Base-by-base conservation (phyloP, 2,888 invertebrate species). In the Cataglyphis rosenhaueri region DNA sequence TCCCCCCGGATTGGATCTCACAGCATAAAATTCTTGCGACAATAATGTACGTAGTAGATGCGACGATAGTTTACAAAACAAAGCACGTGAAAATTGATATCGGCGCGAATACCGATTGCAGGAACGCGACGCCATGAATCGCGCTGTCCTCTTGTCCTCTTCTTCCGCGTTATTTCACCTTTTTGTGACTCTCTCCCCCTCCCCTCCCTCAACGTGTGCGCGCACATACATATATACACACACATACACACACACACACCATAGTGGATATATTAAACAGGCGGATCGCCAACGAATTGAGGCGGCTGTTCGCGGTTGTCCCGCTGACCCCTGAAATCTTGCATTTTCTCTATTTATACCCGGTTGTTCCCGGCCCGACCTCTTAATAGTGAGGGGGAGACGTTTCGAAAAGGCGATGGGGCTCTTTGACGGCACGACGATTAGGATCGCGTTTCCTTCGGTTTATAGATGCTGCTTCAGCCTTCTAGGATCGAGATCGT, bases 311-410 rank as follows among this genome's bases (percentile, higher is more conserved):
- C 32, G 32, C 15, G 12, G 32, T 6, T 8, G 4, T 18, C n/a
- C 18, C 12, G 48, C 10, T 66, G 44, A 61, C 48, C 29, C 15
- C 29, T 44, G 44, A 66, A 66, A 66, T 29, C 44, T 48, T 48
- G n/a, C 66, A 48, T 66, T 66, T 66, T 6, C 8, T 61, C 61
- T 61, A 61, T 61, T 61, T 61, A 61, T 61, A 61, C n/a, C 25
- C 61, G 29, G 32, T 8, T 61, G 61, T 61, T 29, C 32, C 57
- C 25, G 8, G 18, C 6, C 8, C 18, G 61, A 61, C 61, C 29
- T 61, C 32, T 61, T 61, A 32, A 61, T 15, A 21, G 21, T 10
- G 21, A 55, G 29, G 6, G 29, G 8, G 3, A 29, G 8, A 15
- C 57, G 10, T n/a, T 57, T 21, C 55, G 55, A 55, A 21, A 55